Conservation (phyloP, 2,888 invertebrate genomes). For the Athalia circularis region DNA sequence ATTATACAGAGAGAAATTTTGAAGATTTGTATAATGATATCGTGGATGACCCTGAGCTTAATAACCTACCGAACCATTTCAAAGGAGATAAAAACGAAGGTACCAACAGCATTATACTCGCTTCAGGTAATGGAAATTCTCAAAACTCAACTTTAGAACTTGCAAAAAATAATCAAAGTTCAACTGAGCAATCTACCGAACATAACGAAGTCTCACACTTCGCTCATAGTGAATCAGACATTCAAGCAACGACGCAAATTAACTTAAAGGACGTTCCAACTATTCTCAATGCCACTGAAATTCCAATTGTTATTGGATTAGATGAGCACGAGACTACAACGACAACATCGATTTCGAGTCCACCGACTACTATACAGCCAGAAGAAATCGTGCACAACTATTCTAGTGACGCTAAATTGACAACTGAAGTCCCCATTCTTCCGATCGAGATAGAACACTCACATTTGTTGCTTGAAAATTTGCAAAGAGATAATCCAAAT, state of each 20-base stretch:
- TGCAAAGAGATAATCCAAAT: conserved; percentile 53
- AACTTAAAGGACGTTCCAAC: conserved; percentile 15
- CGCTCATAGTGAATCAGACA: conserved; percentile 4
- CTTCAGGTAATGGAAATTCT: background rate
- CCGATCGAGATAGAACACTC: conserved; percentile 68
- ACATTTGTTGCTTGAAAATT: conserved; percentile 63
- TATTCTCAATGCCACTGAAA: background rate
- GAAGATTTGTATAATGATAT: conserved; percentile 72
- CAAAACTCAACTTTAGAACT: conserved; percentile 8
- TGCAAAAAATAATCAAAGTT: background rate
- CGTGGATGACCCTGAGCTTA: conserved; percentile 60
- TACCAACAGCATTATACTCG: background rate
- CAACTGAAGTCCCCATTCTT: conserved; percentile 68
- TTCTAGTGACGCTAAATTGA: conserved; percentile 61
- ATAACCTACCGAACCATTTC: conserved; percentile 37
- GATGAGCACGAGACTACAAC: conserved; percentile 6
- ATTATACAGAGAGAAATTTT: conserved; percentile 47
- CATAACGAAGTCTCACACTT: conserved; percentile 37
- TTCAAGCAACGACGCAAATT: conserved; percentile 11
- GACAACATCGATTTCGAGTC: conserved; percentile 7
- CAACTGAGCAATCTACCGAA: conserved; percentile 36
- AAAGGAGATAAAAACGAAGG: conserved; percentile 36
- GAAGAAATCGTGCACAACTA: conserved; percentile 18
- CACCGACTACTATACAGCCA: conserved; percentile 23
- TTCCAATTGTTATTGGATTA: background rate